These are phyloP conservation scores for Peromyscus polionotus DNA, from an alignment of 2,113 vertebrate species.

Conservation along the genomic window DNA sequence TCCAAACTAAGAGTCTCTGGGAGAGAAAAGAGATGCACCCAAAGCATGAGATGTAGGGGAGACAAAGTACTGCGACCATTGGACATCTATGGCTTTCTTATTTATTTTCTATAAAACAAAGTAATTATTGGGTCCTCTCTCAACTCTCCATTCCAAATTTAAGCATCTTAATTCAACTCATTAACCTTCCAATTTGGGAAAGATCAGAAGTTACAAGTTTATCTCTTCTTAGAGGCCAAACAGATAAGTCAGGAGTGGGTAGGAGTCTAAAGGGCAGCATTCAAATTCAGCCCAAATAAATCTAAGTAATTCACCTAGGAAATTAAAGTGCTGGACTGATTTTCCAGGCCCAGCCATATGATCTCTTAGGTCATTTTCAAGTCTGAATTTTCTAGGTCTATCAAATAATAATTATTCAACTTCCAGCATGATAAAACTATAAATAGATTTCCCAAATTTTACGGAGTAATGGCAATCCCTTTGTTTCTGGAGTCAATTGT, in stretches of 20 bases:
- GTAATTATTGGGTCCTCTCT: background rate
- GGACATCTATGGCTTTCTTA: background rate
- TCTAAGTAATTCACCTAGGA: background rate
- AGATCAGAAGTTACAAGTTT: background rate
- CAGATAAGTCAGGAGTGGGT: background rate
- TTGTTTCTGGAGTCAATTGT: constrained; percentile 16
- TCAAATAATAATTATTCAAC: constrained; percentile 30
- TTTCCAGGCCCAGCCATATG: background rate
- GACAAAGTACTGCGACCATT: background rate
- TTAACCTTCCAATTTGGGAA: background rate
- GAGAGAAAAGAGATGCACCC: background rate
- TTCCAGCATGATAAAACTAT: background rate
- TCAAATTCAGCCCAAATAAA: constrained; percentile 20
- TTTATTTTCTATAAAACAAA: background rate
- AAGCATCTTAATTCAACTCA: constrained; percentile 11
- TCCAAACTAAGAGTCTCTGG: background rate
- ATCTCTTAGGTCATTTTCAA: background rate
- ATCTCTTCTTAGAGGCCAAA: background rate
- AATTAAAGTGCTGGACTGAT: background rate
- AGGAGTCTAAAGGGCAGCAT: background rate
- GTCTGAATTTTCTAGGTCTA: constrained; percentile 23
- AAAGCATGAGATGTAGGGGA: background rate
- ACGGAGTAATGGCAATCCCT: background rate
- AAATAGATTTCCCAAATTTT: background rate
- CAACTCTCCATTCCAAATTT: background rate